These are phyloP conservation scores for Tetranychus truncatus DNA, from an alignment of 2,888 invertebrate genomes.

Conservation along the genomic window DNA sequence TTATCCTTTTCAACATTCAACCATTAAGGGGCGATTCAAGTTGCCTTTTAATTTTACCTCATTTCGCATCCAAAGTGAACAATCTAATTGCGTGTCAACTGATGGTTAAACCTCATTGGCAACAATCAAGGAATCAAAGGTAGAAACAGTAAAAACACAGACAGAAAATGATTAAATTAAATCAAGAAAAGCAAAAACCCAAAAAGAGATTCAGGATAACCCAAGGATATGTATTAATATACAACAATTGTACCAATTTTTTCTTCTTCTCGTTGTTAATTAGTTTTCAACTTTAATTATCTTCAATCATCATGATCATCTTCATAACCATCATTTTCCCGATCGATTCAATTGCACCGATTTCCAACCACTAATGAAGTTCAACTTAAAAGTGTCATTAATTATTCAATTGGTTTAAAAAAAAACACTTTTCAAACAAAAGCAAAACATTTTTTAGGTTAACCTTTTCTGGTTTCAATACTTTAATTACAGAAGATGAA, in stretches of 20 bases:
- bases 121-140: slow-evolving; percentile 1
- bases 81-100: neutral
- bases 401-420: neutral
- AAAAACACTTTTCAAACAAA: neutral
- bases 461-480: no score
- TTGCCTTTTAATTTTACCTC: neutral
- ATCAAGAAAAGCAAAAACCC: neutral
- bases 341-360: no score
- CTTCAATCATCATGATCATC: neutral
- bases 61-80: neutral
- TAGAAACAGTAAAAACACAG: neutral
- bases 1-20: no score
- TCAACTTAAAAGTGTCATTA: neutral
- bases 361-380: neutral
- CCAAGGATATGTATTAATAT: no score
- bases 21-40: no score
- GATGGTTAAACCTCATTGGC: neutral
- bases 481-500: no score
- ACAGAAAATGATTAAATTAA: neutral
- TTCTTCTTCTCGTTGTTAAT: neutral
- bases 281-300: neutral
- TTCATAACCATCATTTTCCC: neutral
- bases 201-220: no score
- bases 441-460: no score
- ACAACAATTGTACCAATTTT: neutral